Percentiles rank a stretch among this genome's conserved stretches.
Conservation (phyloP, 1,140 invertebrate species). For the Sesamia nonagrioides region DNA sequence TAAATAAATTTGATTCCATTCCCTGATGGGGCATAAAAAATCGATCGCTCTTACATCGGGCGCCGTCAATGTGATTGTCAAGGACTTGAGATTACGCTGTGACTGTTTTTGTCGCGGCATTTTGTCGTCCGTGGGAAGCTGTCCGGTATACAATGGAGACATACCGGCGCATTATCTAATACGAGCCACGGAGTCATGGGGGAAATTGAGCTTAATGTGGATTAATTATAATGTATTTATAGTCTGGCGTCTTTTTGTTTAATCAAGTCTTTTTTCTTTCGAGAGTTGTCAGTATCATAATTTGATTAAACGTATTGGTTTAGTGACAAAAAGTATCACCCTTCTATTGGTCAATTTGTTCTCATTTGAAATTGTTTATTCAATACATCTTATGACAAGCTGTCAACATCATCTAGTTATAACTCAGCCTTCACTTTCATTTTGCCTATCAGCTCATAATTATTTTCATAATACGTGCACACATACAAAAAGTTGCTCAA, state of each 20-base stretch:
- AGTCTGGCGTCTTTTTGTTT: not conserved
- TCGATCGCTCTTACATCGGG: constrained; percentile 37
- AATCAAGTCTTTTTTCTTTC: not conserved
- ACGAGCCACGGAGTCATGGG: constrained; percentile 16
- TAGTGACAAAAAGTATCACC: not conserved
- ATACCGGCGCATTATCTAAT: constrained; percentile 42
- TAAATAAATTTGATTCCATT: constrained; percentile 44
- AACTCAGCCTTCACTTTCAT: constrained; percentile 27
- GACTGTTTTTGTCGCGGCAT: constrained; percentile 45
- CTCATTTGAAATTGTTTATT: not conserved
- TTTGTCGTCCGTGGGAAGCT: constrained; percentile 49
- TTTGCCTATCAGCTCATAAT: constrained; percentile 28
- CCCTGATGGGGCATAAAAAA: constrained; percentile 33
- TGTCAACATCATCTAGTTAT: constrained; percentile 11
- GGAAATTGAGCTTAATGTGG: constrained; percentile 10
- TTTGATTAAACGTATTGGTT: not conserved
- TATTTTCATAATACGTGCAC: constrained; percentile 25
- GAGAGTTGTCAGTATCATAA: not conserved
- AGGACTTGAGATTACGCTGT: constrained; percentile 45
- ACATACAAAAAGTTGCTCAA: constrained; percentile 47
- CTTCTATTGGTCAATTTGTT: not conserved
- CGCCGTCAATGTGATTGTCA: constrained; percentile 50
- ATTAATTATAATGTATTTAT: constrained; percentile 29
- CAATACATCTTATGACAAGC: not conserved
- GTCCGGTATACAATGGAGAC: constrained; percentile 44